Conservation (phyloP, 2,888 invertebrate genomes). For the Pristionchus mayeri region DNA sequence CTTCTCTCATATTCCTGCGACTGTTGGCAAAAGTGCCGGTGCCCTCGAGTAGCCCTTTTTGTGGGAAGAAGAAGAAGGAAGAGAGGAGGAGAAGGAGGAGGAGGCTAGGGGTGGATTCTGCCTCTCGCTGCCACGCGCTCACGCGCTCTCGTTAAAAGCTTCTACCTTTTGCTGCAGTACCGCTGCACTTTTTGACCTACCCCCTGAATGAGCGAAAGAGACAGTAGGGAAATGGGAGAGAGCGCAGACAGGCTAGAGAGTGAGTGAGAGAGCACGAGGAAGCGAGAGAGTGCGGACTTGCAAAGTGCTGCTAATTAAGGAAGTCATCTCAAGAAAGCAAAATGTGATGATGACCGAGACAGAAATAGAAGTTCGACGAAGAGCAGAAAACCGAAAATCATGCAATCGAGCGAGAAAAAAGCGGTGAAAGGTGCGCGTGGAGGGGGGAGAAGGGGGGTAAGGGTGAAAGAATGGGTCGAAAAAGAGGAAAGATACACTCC, state of each 20-base stretch:
- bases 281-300: neutral
- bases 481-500: slow-evolving; percentile 45
- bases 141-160: slow-evolving; percentile 24
- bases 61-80: slow-evolving; percentile 15
- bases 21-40: slow-evolving; percentile 37
- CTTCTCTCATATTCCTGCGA: neutral
- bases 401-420: neutral
- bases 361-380: neutral
- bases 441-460: neutral
- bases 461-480: slow-evolving; percentile 38
- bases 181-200: slow-evolving; percentile 15
- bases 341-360: neutral
- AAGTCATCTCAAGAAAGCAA: neutral
- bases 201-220: neutral
- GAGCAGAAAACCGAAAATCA: neutral
- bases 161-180: slow-evolving; percentile 5
- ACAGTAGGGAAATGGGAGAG: neutral
- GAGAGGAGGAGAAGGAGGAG: no score
- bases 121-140: neutral
- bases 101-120: slow-evolving; percentile 17
- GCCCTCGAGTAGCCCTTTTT: slow-evolving; percentile 29
- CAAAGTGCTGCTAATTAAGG: slow-evolving; percentile 18
- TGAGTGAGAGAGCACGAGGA: neutral
- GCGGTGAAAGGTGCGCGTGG: neutral
- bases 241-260: no score